Conservation (phyloP, 2,113 vertebrate genomes). For the Mellivora capensis region DNA sequence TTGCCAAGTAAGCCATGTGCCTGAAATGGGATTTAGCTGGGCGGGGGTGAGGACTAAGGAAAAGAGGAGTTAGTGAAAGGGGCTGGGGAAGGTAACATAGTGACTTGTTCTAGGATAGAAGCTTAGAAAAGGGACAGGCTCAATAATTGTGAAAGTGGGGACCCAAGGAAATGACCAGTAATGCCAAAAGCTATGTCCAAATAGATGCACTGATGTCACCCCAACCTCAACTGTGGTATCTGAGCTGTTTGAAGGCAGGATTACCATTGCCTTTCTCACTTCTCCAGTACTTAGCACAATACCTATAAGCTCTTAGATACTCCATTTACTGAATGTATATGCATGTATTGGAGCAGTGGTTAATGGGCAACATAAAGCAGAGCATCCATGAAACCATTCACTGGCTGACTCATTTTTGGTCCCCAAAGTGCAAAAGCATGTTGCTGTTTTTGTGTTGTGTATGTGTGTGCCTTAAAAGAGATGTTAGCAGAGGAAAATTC, state of each 20-base stretch:
- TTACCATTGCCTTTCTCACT: not conserved
- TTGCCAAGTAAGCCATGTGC: not conserved
- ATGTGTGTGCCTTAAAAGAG: conserved; percentile 21
- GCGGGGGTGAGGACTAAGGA: not conserved
- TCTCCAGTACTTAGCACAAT: not conserved
- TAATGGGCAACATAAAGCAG: not conserved
- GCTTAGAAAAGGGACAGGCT: too few relatives aligned
- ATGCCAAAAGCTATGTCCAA: not conserved
- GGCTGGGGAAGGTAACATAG: not conserved
- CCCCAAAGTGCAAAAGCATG: not conserved
- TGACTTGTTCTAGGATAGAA: not conserved
- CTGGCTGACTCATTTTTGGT: conserved; percentile 22
- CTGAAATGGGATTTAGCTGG: not conserved
- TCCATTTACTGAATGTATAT: not conserved
- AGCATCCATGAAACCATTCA: not conserved
- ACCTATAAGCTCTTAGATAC: not conserved
- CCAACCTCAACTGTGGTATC: not conserved
- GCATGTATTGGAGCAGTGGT: not conserved
- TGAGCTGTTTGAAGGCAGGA: not conserved
- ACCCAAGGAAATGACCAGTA: not conserved
- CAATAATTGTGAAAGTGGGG: not conserved
- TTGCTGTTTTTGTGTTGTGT: not conserved
- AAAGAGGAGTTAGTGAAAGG: not conserved
- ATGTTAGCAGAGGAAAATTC: conserved; percentile 19
- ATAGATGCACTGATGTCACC: not conserved